Evolutionary conservation across 2,797 vertebrate genomes (phyloP).

Genomic region (Hippopotamyrus pictus): DNA sequence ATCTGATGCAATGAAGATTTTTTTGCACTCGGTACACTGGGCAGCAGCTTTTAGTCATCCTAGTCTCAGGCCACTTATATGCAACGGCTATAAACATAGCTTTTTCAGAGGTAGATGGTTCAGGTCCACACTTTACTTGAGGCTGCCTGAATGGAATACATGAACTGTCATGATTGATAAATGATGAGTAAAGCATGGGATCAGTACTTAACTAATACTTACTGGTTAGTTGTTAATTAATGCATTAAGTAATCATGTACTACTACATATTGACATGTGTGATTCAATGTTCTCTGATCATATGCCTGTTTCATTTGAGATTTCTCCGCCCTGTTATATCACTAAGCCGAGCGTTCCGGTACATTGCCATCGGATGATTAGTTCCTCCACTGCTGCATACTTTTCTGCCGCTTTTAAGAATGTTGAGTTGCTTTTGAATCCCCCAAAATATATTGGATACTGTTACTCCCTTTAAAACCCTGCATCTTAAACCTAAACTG

Average conservation of each 20-base stretch:
- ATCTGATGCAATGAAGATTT: background rate
- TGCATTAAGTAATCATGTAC: no score
- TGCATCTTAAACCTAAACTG: background rate
- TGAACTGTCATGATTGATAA: no score
- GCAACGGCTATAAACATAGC: background rate
- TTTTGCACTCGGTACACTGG: background rate
- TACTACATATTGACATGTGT: no score
- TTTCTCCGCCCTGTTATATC: no score
- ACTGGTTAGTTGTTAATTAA: no score
- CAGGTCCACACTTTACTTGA: background rate
- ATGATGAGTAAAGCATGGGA: no score
- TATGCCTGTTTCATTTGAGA: no score
- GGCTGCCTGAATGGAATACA: no score
- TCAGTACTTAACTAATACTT: no score
- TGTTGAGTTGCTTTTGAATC: background rate
- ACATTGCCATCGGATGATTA: background rate
- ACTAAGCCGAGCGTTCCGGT: no score
- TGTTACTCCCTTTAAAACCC: background rate
- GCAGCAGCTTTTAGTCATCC: background rate
- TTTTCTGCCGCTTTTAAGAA: background rate
- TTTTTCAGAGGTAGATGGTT: background rate
- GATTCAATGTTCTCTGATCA: no score
- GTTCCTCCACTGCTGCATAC: background rate
- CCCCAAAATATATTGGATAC: background rate
- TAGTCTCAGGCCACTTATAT: background rate